Base-by-base conservation (phyloP, 2,797 vertebrate species). In the Phoxinus dragarum region DNA sequence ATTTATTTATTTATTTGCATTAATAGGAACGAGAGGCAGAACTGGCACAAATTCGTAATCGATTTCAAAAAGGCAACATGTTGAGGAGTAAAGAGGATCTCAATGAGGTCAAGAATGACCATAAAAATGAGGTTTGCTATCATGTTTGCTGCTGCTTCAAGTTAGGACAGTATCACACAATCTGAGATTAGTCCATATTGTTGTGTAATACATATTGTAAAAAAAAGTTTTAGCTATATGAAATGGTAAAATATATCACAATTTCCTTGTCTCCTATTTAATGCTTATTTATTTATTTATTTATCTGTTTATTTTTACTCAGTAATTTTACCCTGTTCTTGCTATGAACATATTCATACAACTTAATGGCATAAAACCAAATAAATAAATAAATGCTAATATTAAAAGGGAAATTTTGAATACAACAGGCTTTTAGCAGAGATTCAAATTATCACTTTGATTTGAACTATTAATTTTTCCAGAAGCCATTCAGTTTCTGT, bases 1-100 rank as follows among this genome's bases (percentile, higher is more conserved):
- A 5, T 16, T 40, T 81, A 54, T 64, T 38, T 31, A 3, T 21
- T 69, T 54, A 9, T 23, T 56, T 59, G 19, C 23, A n/a, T 12
- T 38, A 6, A 84, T 89, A 99, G 98, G 98, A 98, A 89, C 96
- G 98, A 44, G 97, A 99, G 84, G 93, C 93, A 78, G 98, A 99
- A 88, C 95, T 99, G 84, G 95, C 96, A 66, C 94, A 94, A 90
- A 96, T 99, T 80, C 96, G 97, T 61, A 94, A 90, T 89, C 94
- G 96, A 31, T 96, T 97, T 93, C 97, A 98, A 89, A 97, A 94
- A 81, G 94, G 95, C 66, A 96, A 88, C 87, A 92, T 95, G 81
- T 93, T 96, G 91, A 96, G 88, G 1, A 96, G 94, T 89, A 95
- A 92, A 92, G 94, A 93, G 11, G 92, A 93, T 83, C 90, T 56